Evolutionary conservation across 2,797 vertebrate genomes (phyloP), one percentile per base, ranked within the genome.

Genomic region (Hirundo rustica): DNA sequence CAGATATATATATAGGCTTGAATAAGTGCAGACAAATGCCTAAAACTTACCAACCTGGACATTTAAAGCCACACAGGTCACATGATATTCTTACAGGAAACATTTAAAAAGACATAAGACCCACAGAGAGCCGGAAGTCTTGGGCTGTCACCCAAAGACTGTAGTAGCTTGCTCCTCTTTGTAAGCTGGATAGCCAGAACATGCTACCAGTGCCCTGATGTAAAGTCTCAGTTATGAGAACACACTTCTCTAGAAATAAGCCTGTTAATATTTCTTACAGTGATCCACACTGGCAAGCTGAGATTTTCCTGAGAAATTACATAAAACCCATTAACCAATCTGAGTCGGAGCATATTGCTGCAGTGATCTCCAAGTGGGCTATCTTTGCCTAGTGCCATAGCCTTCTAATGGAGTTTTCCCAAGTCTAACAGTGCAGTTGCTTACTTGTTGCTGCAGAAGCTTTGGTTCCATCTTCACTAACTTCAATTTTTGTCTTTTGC

Each of bases 381-480:
- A 9, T 36, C 62, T 71, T 8, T 48, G 55, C 58, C 45, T 30
- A 47, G 12, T 34, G 13, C 29, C 51, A 61, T 0, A 25, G 25
- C 14, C 66, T 48, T 26, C 57, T 47, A 62, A 58, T 9, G 23
- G 1, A n/a, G 22, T 9, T 45, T 75, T 60, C 16, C 21, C 3
- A 4, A 67, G 30, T 16, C 54, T 51, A 15, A n/a, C 40, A 93
- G 45, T 25, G 45, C 10, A 77, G 30, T 16, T 85, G 79, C 99
- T 98, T 98, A 99, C 99, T 97, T 67, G 99, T 99, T 78, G 98
- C 98, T 94, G 98, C 99, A 77, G 99, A 98, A 93, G 99, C 99
- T 98, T 99, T 99, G 53, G 99, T 99, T 96, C 99, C 99, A 47
- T 99, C 99, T 97, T 99, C 99, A 65, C 98, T 99, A 75, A 99